Percentiles rank a stretch among this genome's conserved stretches.
phyloP scores from a whole-genome alignment of 2,113 vertebrate species.

The Helogale parvula region DNA sequence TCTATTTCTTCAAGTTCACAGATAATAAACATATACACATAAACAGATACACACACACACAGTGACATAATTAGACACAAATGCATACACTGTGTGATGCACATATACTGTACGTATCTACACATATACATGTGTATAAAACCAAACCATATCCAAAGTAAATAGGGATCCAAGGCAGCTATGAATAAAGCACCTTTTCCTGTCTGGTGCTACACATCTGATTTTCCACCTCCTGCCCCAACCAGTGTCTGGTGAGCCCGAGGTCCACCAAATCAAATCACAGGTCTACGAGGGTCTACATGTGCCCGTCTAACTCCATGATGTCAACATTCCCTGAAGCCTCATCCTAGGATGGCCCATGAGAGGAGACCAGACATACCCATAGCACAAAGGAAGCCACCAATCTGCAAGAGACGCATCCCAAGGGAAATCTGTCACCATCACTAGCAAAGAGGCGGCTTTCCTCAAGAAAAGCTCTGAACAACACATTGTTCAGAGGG shows the following conservation, averaged over 20 bases:
- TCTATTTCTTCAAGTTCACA: not conserved
- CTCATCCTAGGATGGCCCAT: not conserved
- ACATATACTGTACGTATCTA: not conserved
- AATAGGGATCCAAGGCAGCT: not conserved
- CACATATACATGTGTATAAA: not conserved
- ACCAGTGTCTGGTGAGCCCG: not conserved
- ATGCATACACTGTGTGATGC: too few relatives aligned
- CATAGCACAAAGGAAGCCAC: not conserved
- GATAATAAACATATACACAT: not conserved
- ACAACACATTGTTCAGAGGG: not conserved
- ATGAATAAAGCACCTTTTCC: not conserved
- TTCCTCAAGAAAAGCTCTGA: not conserved
- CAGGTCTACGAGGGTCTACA: rapidly evolving
- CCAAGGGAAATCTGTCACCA: not conserved
- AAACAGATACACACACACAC: not conserved
- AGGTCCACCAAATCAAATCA: not conserved
- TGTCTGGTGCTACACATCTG: rapidly evolving
- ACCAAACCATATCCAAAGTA: not conserved
- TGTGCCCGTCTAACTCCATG: not conserved
- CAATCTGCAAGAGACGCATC: not conserved
- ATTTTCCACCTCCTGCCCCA: not conserved
- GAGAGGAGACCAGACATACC: not conserved
- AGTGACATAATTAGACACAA: not conserved
- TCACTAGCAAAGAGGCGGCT: not conserved
- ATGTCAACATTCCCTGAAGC: not conserved